Evolutionary conservation across 2,113 vertebrate species (phyloP).

Genomic region (Microtus montanus): DNA sequence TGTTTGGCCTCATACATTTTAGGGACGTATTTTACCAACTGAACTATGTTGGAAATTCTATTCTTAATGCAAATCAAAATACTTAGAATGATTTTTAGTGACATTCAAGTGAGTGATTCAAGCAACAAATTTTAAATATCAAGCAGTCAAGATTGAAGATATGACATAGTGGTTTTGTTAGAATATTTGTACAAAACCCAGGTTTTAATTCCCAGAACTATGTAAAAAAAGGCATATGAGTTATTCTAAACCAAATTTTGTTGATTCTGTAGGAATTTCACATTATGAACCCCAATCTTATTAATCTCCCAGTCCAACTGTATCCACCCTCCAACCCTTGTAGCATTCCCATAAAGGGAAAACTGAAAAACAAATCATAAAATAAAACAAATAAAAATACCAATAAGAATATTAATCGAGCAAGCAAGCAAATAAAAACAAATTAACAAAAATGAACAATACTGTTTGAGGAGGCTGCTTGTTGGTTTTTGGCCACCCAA

Average conservation of each 20-base stretch:
- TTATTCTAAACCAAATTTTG: background rate
- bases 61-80: background rate
- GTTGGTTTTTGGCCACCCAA: too few species aligned
- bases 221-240: too few species aligned
- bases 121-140: background rate
- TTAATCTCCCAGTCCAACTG: background rate
- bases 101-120: background rate
- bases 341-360: too few species aligned
- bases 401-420: too few species aligned
- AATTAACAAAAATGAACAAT: too few species aligned
- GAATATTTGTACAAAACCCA: background rate
- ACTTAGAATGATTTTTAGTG: background rate
- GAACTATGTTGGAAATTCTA: background rate
- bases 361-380: too few species aligned
- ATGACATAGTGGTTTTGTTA: background rate
- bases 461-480: too few species aligned
- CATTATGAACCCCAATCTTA: background rate
- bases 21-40: background rate
- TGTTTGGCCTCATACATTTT: too few species aligned
- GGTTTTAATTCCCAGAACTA: background rate
- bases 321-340: background rate
- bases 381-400: too few species aligned
- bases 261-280: background rate
- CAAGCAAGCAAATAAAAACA: too few species aligned
- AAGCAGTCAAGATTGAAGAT: background rate